Percentiles rank a stretch among this genome's conserved stretches.
phyloP scores from a whole-genome alignment of 1,140 invertebrate species.

The Ostrea edulis region DNA sequence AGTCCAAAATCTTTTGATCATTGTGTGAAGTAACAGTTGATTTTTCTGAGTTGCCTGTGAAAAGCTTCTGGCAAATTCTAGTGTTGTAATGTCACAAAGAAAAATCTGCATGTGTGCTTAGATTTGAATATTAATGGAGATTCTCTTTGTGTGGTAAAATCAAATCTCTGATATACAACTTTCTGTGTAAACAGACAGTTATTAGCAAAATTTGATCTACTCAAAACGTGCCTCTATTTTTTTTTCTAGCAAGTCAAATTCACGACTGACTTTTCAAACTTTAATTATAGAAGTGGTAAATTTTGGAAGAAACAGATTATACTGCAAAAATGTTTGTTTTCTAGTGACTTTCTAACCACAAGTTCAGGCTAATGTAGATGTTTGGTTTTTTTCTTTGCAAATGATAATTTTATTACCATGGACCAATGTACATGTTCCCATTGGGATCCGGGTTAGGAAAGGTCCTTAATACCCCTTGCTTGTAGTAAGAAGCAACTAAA shows the following conservation, averaged over 20 bases:
- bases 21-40: background rate
- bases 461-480: too few relatives aligned
- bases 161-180: conserved; percentile 14
- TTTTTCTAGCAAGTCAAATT: conserved; percentile 17
- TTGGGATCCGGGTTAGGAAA: too few relatives aligned
- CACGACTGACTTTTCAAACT: background rate
- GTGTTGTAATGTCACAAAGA: background rate
- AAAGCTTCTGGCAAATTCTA: background rate
- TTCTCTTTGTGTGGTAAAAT: conserved; percentile 32
- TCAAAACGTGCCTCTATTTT: background rate
- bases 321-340: too few relatives aligned
- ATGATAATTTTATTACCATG: too few relatives aligned
- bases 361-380: too few relatives aligned
- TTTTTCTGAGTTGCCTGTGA: background rate
- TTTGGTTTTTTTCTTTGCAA: too few relatives aligned
- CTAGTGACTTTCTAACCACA: too few relatives aligned
- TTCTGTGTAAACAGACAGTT: conserved; percentile 31
- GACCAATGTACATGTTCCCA: too few relatives aligned
- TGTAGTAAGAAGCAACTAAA: too few relatives aligned
- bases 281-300: background rate
- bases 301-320: background rate
- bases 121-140: conserved; percentile 23
- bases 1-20: background rate
- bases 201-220: background rate
- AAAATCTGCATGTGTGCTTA: conserved; percentile 15